Evolutionary conservation across 2,888 invertebrate species (phyloP).

Genomic region (Coelopa pilipes): DNA sequence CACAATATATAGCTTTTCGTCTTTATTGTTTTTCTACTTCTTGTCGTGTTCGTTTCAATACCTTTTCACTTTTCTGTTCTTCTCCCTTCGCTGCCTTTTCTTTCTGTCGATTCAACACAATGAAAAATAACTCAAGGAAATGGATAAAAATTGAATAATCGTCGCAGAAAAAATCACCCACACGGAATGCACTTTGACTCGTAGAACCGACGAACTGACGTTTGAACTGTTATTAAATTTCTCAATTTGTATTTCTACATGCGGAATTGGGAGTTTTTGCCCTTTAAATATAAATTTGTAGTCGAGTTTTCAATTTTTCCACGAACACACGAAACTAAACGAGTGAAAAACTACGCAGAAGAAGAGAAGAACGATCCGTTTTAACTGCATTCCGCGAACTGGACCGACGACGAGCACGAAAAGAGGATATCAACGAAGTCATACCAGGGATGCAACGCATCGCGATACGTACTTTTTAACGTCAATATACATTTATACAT

Average conservation of each 20-base stretch:
- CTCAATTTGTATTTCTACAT: not conserved
- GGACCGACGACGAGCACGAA: not conserved
- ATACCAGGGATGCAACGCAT: too few species aligned
- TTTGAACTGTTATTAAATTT: not conserved
- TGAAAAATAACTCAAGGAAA: slow-evolving; percentile 11
- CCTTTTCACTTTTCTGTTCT: slow-evolving; percentile 18
- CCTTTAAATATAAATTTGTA: too few species aligned
- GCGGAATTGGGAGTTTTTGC: not conserved
- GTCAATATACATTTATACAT: too few species aligned
- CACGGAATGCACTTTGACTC: too few species aligned
- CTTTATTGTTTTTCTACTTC: slow-evolving; percentile 8
- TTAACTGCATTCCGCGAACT: slow-evolving; percentile 17
- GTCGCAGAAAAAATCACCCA: slow-evolving; percentile 9
- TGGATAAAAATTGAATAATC: slow-evolving; percentile 32
- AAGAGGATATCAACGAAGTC: not conserved
- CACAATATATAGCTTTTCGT: not conserved
- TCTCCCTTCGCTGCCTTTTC: not conserved
- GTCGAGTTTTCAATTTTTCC: slow-evolving; percentile 8
- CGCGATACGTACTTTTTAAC: too few species aligned
- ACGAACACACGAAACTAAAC: slow-evolving; percentile 21
- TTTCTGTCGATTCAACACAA: slow-evolving; percentile 6
- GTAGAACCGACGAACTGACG: not conserved
- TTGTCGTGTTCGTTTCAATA: not conserved
- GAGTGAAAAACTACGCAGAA: slow-evolving; percentile 10
- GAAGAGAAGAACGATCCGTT: slow-evolving; percentile 17